These are phyloP conservation scores for Lithophane ornitopus DNA, from an alignment of 2,888 invertebrate species.

Conservation along the genomic window DNA sequence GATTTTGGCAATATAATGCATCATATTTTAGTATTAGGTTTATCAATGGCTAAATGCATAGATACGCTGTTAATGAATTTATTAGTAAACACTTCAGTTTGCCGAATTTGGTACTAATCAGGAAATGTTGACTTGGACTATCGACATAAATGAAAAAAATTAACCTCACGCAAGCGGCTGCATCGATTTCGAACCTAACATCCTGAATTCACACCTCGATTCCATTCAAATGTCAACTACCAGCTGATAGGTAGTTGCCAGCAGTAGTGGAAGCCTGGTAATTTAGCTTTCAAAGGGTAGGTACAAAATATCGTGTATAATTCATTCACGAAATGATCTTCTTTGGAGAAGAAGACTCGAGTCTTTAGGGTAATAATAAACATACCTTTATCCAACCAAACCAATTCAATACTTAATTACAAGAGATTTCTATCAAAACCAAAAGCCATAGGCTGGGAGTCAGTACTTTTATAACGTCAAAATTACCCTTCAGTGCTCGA, in stretches of 20 bases:
- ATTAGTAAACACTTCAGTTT: neutral
- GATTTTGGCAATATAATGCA: constrained; percentile 45
- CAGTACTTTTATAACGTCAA: neutral
- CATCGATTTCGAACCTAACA: neutral
- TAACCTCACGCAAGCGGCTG: neutral
- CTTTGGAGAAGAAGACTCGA: neutral
- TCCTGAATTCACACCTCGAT: neutral
- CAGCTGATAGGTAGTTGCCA: neutral
- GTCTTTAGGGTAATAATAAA: neutral
- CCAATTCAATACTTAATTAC: neutral
- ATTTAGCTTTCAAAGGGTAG: neutral
- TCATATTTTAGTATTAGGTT: constrained; percentile 29
- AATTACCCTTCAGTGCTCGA: neutral
- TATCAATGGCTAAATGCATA: neutral
- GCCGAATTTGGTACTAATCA: neutral
- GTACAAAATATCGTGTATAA: neutral
- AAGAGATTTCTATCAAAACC: neutral
- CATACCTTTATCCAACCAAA: too few relatives aligned
- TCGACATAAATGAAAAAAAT: neutral
- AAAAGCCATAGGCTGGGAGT: neutral
- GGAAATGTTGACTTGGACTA: neutral
- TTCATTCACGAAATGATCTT: neutral
- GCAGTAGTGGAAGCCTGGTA: neutral
- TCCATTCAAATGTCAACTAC: neutral
- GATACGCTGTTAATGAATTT: neutral